A percentile compares a stretch with the other conserved stretches of the same genome.
These are phyloP conservation scores for Anoncus sp. DNA, from an alignment of 2,888 invertebrate genomes.

Conservation along the genomic window DNA sequence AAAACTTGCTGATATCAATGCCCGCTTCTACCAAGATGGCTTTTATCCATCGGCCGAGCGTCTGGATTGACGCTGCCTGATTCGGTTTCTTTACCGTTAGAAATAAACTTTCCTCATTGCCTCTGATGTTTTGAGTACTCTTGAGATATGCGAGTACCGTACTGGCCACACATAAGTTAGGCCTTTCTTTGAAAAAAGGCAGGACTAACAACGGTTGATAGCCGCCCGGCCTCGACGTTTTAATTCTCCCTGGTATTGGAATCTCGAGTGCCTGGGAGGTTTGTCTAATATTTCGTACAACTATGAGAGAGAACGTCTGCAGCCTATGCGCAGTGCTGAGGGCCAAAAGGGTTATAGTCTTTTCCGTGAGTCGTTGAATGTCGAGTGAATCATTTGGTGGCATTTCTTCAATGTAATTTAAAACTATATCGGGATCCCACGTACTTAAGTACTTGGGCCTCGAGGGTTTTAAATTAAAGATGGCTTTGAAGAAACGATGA, in stretches of 20 bases:
- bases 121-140: not conserved
- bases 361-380: too few relatives aligned
- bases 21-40: not conserved
- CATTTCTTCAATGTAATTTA: too few relatives aligned
- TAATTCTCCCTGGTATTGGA: constrained; percentile 19
- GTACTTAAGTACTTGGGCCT: too few relatives aligned
- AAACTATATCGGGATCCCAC: too few relatives aligned
- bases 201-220: constrained; percentile 22
- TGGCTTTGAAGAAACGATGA: too few relatives aligned
- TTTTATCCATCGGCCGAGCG: not conserved
- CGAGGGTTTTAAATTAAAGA: too few relatives aligned
- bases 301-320: constrained; percentile 9
- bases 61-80: not conserved
- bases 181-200: not conserved
- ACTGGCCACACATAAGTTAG: not conserved
- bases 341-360: not conserved
- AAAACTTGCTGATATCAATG: too few relatives aligned
- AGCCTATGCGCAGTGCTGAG: constrained; percentile 14
- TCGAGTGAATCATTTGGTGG: too few relatives aligned
- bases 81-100: not conserved
- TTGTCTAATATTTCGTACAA: constrained; percentile 1
- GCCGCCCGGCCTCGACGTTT: constrained; percentile 34
- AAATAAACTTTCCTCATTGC: not conserved
- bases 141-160: not conserved
- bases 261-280: constrained; percentile 14